Base-by-base conservation (phyloP, 2,113 vertebrate genomes). In the Rhabdornis inornatus region DNA sequence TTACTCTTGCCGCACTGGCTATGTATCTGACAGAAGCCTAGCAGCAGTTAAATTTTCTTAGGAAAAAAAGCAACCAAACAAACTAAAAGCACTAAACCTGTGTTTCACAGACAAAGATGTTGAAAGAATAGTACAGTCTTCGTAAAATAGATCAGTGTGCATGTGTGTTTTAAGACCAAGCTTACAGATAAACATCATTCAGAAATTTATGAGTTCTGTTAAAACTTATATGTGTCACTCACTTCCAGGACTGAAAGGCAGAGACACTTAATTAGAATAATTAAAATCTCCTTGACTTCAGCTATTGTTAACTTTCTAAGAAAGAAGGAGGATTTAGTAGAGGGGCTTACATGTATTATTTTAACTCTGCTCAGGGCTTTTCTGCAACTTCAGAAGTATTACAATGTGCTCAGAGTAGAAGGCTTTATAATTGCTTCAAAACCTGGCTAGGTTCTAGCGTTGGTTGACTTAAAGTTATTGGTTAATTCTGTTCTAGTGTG, bases 321-420 rank as follows among this genome's bases (percentile, higher is more conserved):
- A 39, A 33, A 49, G 20, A 50, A 45, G 13, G 4, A 50, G 7
- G 5, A 39, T 63, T 61, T 78, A 13, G 10, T 39, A 45, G 11
- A 55, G 5, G 11, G 23, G 9, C 5, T 60, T 30, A 8, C 2
- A 6, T 3, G 0, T 49, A 27, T 13, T 22, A 13, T 61, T 76
- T 74, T 55, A 61, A 7, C 2, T 14, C 13, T 39, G 11, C 3
- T 28, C 5, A 3, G 19, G 18, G 6, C 5, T 59, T 59, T 69
- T 52, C 23, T 49, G 6, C 9, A 44, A 3, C 15, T 69, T 80
- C n/a, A 50, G 33, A 64, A 27, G 21, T 27, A 8, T 50, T 57
- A 6, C 5, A 10, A 24, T 27, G 3, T 16, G 2, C 55, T 69
- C 21, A 70, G 28, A 80, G 64, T 2, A 66, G 20, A 69, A 55